Evolutionary conservation across 2,113 vertebrate species (phyloP), one percentile per base, ranked within the genome.

Genomic region (Vimba vimba): DNA sequence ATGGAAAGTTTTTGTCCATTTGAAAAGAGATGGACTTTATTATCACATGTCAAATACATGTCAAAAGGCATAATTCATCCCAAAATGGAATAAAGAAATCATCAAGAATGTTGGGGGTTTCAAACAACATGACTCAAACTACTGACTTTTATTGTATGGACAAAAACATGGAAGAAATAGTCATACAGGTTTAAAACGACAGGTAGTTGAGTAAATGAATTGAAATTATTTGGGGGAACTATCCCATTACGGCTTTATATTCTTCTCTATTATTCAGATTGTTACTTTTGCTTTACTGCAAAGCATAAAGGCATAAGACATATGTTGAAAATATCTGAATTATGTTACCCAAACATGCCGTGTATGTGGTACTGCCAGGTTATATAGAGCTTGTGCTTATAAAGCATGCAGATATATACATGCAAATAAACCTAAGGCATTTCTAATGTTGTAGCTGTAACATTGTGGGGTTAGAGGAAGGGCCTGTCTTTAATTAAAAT

Each of bases 21-120:
- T 71, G 36, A 71, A 39, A 10, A 39, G 3, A 69, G 39, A 27
- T 43, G 4, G 6, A 17, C 17, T 25, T 81, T 19, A 50, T 68
- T 27, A 50, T 25, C n/a, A 71, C 79, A 77, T 86, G 85, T 87
- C 57, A 90, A 88, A 79, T 43, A 82, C 5, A 11, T 50, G 21
- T 9, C 13, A 30, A 23, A 39, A 23, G 33, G 33, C 3, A 36
- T 68, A 19, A 15, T 68, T 36, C 17, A 21, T 2, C 60, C 62
- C 12, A 36, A 36, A 68, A 9, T 52, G 13, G 2, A 66, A 15
- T 12, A 17, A 64, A 62, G 4, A 33, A 19, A 33, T 33, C 30
- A 68, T 21, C 8, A 36, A 9, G 30, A 69, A 69, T 21, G 8
- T 36, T 69, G 30, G 6, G 7, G 6, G 30, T 36, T 69, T 17